Base-by-base conservation (phyloP, 2,113 vertebrate genomes). In the Falcunculus frontatus region DNA sequence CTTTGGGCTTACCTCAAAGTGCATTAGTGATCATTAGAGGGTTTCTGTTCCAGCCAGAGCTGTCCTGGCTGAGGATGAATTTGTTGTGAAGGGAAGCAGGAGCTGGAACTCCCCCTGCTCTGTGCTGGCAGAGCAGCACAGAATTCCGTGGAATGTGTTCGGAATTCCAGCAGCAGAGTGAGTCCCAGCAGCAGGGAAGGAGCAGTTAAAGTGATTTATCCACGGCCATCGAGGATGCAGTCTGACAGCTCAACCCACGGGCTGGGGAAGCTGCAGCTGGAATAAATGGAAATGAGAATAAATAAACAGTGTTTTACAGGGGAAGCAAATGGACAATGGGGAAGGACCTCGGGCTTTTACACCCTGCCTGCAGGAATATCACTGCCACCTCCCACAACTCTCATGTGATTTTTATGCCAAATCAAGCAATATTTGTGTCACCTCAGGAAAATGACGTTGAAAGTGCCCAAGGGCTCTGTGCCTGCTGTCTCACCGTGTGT, bases 161-260 rank as follows among this genome's bases (percentile, higher is more conserved):
- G 15, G 96, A 94, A 95, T 95, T 44, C 65, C 93, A 82, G 78
- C 21, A 26, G 12, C 16, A 39, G 29, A 25, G 6, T 0, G 76
- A 91, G 87, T 20, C 49, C 52, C 10, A 33, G 44, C 53, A 16
- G 50, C 76, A 18, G 59, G 5, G 37, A 11, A 12, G 65, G 74
- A 92, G 90, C 10, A 56, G 39, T 49, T 62, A 50, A 49, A 87
- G 60, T 77, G 91, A 90, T 72, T 94, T 83, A 77, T 68, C 69
- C 17, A 8, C 13, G 25, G 32, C 59, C 72, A 32, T 13, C 4
- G 2, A 52, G 55, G 82, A 49, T n/a, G 69, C 87, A 56, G 57
- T 17, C 13, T 64, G 93, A 88, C 85, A 90, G 73, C 29, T 13
- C 37, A 41, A 46, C 75, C 52, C 65, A 20, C 0, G n/a, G 73